Conservation (phyloP, 2,113 vertebrate genomes). For the Ageneiosus marmoratus region DNA sequence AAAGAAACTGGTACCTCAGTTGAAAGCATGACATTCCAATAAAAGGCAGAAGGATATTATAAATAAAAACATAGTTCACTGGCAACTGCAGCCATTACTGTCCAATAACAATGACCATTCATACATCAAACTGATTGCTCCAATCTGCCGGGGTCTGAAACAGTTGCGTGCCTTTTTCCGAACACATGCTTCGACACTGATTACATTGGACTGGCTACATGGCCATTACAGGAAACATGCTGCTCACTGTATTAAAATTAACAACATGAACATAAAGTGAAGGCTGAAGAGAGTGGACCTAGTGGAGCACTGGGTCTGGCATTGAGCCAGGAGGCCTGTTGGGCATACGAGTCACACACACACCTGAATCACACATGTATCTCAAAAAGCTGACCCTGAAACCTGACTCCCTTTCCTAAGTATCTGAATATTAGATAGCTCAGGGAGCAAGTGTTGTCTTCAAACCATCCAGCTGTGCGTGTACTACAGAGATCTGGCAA, state of each 20-base stretch:
- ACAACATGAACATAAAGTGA: slow-evolving; percentile 56
- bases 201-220: slow-evolving; percentile 58
- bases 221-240: slow-evolving; percentile 57
- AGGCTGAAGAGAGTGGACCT: slow-evolving; percentile 40
- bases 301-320: slow-evolving; percentile 24
- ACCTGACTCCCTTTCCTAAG: neutral
- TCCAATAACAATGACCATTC: slow-evolving; percentile 56
- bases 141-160: slow-evolving; percentile 40
- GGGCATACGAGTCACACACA: slow-evolving; percentile 19
- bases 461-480: slow-evolving; percentile 34
- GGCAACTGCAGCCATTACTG: slow-evolving; percentile 42
- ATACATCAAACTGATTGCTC: slow-evolving; percentile 53
- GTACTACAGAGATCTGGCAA: slow-evolving; percentile 37
- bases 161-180: slow-evolving; percentile 34
- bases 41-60: slow-evolving; percentile 3
- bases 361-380: slow-evolving; percentile 38
- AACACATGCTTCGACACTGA: slow-evolving; percentile 48
- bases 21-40: neutral
- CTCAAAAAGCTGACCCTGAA: slow-evolving; percentile 46
- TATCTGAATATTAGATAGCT: slow-evolving; percentile 35
- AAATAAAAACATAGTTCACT: slow-evolving; percentile 42
- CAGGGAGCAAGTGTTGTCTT: slow-evolving; percentile 30
- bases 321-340: slow-evolving; percentile 12
- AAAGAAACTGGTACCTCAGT: slow-evolving; percentile 15
- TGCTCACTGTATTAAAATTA: slow-evolving; percentile 59